Conservation (phyloP, 2,888 invertebrate species). For the Cecidostiba fungosa region DNA sequence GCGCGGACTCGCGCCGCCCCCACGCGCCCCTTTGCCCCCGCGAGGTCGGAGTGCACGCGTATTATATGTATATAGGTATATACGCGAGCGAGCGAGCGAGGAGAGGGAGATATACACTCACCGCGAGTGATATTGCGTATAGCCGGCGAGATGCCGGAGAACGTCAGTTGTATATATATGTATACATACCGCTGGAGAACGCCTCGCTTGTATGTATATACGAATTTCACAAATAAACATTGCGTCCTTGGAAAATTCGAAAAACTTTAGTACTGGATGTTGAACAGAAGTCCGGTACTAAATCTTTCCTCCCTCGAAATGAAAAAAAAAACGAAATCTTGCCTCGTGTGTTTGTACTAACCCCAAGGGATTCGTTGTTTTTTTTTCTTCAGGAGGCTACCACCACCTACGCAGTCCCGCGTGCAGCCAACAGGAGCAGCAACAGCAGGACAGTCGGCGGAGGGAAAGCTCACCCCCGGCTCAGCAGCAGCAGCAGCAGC, state of each 20-base stretch:
- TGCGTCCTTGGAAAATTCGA: too few relatives aligned
- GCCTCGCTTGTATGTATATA: background rate
- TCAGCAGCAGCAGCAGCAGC: slow-evolving; percentile 74
- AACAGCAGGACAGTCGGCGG: slow-evolving; percentile 73
- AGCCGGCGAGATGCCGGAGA: slow-evolving; percentile 58
- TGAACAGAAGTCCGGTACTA: too few relatives aligned
- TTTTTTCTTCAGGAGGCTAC: slow-evolving; percentile 80
- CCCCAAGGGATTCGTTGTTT: background rate
- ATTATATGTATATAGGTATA: background rate
- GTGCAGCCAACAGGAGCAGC: slow-evolving; percentile 74
- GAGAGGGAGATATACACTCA: background rate
- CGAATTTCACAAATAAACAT: background rate
- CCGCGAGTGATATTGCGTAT: background rate
- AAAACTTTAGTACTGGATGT: too few relatives aligned
- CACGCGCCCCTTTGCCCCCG: slow-evolving; percentile 75
- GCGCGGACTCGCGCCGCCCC: slow-evolving; percentile 76
- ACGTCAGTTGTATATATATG: background rate
- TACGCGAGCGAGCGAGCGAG: background rate
- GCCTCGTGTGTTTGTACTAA: background rate
- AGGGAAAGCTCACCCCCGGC: slow-evolving; percentile 79
- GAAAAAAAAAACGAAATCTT: too few relatives aligned
- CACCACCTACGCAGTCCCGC: slow-evolving; percentile 82
- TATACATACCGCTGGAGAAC: background rate
- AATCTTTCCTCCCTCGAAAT: background rate
- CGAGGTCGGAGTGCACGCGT: slow-evolving; percentile 62